Evolutionary conservation across 2,797 vertebrate genomes (phyloP).

Genomic region (Denticeps clupeoides): DNA sequence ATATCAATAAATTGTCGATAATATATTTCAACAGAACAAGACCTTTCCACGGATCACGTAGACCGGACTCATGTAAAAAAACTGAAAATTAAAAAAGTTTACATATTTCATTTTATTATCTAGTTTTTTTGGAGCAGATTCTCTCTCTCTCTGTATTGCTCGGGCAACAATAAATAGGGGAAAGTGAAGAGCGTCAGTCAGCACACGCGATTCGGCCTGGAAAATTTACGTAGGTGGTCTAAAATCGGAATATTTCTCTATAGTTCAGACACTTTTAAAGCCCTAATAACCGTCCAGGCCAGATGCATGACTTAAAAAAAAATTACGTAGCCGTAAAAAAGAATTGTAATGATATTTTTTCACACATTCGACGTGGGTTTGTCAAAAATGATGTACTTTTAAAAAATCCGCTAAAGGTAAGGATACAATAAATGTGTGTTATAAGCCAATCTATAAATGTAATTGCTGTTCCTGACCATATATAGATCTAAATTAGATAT

Average conservation of each 20-base stretch:
- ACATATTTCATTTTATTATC: no score
- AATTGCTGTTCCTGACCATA: no score
- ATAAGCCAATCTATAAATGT: no score
- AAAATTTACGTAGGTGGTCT: no score
- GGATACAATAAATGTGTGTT: no score
- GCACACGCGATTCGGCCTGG: no score
- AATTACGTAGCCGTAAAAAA: slow-evolving; percentile 37
- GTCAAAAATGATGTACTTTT: not conserved
- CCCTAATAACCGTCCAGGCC: slow-evolving; percentile 28
- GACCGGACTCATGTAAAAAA: no score
- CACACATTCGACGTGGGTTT: not conserved
- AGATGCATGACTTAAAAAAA: slow-evolving; percentile 30
- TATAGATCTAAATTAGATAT: not conserved
- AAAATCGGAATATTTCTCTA: slow-evolving; percentile 11
- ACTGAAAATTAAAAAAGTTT: no score
- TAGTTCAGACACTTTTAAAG: slow-evolving; percentile 32
- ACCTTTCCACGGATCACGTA: no score
- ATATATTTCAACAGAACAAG: no score
- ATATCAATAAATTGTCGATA: no score
- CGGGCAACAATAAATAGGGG: not conserved
- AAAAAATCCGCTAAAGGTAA: slow-evolving; percentile 2
- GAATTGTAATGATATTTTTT: slow-evolving; percentile 28
- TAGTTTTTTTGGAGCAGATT: no score
- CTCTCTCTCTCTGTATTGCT: slow-evolving; percentile 6
- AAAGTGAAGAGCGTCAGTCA: slow-evolving; percentile 4